A percentile compares a stretch with the other conserved stretches of the same genome.
Evolutionary conservation across 1,140 invertebrate species (phyloP).

Genomic region (Aphelenchoides fujianensis): DNA sequence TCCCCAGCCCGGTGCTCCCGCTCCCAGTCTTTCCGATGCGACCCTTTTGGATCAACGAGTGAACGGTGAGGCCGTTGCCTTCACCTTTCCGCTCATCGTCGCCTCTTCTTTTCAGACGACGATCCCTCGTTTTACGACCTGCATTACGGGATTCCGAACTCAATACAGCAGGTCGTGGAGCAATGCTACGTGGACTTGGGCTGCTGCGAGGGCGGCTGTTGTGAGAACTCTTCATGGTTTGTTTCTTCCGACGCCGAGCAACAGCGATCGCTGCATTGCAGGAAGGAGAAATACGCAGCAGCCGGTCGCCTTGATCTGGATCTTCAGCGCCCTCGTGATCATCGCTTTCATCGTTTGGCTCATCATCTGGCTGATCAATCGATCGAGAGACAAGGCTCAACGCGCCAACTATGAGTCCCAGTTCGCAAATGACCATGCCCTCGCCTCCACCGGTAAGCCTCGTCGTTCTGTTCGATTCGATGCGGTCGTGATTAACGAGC

Average conservation of each 20-base stretch:
- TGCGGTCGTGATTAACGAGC: no score
- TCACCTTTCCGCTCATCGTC: background rate
- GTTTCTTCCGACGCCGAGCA: constrained; percentile 13
- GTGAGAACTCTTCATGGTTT: constrained; percentile 27
- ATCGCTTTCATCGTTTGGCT: constrained; percentile 29
- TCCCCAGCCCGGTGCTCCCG: background rate
- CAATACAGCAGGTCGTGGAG: constrained; percentile 27
- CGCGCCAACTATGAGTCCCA: constrained; percentile 13
- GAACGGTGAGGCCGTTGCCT: constrained; percentile 26
- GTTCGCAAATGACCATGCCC: no score
- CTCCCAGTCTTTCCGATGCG: constrained; percentile 16
- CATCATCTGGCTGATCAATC: constrained; percentile 28
- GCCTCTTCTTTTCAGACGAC: constrained; percentile 6
- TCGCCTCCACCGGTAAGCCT: no score
- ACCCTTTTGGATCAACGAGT: constrained; percentile 24
- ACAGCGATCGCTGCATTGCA: constrained; percentile 21
- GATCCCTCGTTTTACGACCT: constrained; percentile 37
- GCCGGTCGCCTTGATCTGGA: constrained; percentile 28
- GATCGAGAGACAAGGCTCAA: constrained; percentile 28
- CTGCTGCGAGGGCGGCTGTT: constrained; percentile 35
- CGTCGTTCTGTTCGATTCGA: no score
- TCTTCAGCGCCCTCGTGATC: constrained; percentile 25
- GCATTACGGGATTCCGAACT: constrained; percentile 32
- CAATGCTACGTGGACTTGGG: constrained; percentile 36
- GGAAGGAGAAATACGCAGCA: constrained; percentile 29